phyloP scores from a whole-genome alignment of 2,113 vertebrate genomes.

The Anolis carolinensis region DNA sequence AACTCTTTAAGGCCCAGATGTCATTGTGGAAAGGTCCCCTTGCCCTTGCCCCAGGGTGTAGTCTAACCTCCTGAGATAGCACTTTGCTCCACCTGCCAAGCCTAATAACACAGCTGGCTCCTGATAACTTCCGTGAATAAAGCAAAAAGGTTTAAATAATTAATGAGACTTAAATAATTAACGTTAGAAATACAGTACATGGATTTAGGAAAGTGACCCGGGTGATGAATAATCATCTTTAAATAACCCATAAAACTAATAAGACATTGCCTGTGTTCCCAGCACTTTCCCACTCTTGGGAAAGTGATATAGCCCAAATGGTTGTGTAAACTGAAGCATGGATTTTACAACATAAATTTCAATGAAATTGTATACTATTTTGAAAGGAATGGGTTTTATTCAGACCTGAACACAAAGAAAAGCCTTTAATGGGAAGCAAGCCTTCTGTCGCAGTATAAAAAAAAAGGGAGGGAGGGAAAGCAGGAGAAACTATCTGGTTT shows the following conservation, averaged over 20 bases:
- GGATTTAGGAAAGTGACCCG: constrained; percentile 55
- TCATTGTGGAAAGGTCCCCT: accelerated
- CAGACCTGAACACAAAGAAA: background rate
- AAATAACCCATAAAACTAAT: constrained; percentile 53
- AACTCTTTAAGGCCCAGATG: background rate
- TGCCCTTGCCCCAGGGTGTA: accelerated
- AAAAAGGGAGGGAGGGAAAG: background rate
- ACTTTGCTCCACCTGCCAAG: constrained; percentile 28
- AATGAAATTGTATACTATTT: background rate
- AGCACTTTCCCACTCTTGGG: constrained; percentile 23
- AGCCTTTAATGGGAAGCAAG: too few relatives aligned
- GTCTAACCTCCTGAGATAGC: background rate
- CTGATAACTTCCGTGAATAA: constrained; percentile 35
- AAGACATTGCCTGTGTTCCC: constrained; percentile 19
- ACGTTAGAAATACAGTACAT: constrained; percentile 44
- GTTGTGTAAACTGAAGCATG: background rate
- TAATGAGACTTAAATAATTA: constrained; percentile 63
- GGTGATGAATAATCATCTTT: constrained; percentile 56
- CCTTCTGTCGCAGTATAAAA: too few relatives aligned
- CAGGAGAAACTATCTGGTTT: too few relatives aligned
- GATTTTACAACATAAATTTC: background rate
- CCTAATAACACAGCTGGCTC: constrained; percentile 20
- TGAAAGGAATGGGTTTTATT: background rate
- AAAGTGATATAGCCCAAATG: background rate
- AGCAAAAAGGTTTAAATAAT: constrained; percentile 56